Conservation (phyloP, 2,888 invertebrate species). For the Abscondita cerata region DNA sequence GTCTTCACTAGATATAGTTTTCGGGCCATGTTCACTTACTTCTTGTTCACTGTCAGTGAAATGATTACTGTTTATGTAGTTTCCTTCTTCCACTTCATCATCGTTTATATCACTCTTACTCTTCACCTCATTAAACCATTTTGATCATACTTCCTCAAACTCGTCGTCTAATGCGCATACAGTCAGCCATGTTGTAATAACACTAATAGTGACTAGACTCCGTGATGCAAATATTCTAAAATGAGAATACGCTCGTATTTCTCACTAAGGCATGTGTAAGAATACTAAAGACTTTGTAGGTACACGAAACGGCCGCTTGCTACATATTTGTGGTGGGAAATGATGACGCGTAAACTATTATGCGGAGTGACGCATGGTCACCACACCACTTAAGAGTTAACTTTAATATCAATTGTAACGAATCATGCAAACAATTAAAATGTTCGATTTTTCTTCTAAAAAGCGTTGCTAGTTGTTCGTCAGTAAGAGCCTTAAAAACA, state of each 20-base stretch:
- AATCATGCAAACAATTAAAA: no score
- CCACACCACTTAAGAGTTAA: background rate
- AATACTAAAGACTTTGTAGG: no score
- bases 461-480: no score
- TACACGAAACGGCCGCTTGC: no score
- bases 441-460: no score
- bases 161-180: background rate
- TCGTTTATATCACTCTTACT: background rate
- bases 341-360: background rate
- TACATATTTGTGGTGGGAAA: background rate
- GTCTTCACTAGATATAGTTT: background rate
- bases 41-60: background rate
- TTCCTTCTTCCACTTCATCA: background rate
- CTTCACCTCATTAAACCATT: background rate
- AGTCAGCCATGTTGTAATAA: background rate
- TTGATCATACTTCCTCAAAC: background rate
- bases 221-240: background rate
- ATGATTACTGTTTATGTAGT: background rate
- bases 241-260: background rate
- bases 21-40: background rate
- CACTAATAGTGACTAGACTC: background rate
- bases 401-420: no score
- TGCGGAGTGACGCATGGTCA: background rate
- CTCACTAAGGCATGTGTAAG: background rate
- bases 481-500: no score